Percentiles rank a stretch among this genome's conserved stretches.
phyloP scores from a whole-genome alignment of 2,888 invertebrate species.

The Scaptomyza polygonia region DNA sequence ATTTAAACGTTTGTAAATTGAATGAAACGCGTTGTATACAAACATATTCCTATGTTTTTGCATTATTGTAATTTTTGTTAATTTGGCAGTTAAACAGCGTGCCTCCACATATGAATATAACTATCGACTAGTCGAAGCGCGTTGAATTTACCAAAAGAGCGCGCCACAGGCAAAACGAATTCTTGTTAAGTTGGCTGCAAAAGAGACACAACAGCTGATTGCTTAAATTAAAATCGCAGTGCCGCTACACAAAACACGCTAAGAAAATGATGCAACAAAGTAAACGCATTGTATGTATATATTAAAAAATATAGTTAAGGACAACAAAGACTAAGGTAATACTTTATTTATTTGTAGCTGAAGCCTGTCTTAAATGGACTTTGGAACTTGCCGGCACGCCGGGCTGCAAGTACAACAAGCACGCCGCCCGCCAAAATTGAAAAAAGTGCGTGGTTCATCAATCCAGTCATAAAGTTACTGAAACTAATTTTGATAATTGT shows the following conservation, averaged over 20 bases:
- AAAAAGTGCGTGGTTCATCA: slow-evolving; percentile 65
- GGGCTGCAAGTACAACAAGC: slow-evolving; percentile 45
- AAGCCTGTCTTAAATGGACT: slow-evolving; percentile 49
- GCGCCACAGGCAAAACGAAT: background rate
- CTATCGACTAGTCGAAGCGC: slow-evolving; percentile 4
- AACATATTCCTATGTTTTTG: no score
- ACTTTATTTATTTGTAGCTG: slow-evolving; percentile 33
- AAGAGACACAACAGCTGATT: slow-evolving; percentile 44
- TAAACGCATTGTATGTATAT: slow-evolving; percentile 59
- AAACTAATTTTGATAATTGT: background rate
- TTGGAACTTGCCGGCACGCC: slow-evolving; percentile 56
- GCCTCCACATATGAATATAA: no score
- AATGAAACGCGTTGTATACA: no score
- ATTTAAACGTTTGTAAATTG: no score
- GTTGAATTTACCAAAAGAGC: slow-evolving; percentile 17
- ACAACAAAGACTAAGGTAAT: background rate
- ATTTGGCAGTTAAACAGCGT: background rate
- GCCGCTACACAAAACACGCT: slow-evolving; percentile 37
- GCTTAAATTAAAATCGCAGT: slow-evolving; percentile 25
- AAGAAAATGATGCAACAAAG: slow-evolving; percentile 66
- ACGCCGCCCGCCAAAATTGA: slow-evolving; percentile 78
- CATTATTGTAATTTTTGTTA: no score
- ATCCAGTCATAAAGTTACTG: background rate
- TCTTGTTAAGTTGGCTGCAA: slow-evolving; percentile 29
- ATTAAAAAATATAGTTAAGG: no score